These are phyloP conservation scores for Solenopsis invicta DNA, from an alignment of 1,140 invertebrate species.

Conservation along the genomic window DNA sequence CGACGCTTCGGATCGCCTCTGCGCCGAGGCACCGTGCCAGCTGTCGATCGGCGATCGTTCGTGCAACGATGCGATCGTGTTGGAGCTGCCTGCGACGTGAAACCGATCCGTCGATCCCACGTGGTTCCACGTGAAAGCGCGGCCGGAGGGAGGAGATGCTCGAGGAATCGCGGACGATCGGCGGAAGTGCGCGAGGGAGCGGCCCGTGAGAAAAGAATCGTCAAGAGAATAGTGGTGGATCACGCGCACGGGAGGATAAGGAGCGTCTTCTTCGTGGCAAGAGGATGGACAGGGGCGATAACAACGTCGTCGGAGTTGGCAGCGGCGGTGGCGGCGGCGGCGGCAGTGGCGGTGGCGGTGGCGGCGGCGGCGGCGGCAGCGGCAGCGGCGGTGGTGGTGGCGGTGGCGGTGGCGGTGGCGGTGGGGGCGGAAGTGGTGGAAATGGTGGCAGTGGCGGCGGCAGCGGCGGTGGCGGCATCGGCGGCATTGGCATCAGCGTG, in stretches of 20 bases:
- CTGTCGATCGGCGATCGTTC: constrained; percentile 2
- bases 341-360: constrained; percentile 16
- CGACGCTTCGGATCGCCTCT: not conserved
- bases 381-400: constrained; percentile 24
- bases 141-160: constrained; percentile 29
- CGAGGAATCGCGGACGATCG: constrained; percentile 6
- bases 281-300: constrained; percentile 82
- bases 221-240: constrained; percentile 10
- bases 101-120: not conserved
- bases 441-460: constrained; percentile 21
- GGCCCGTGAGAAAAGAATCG: constrained; percentile 54
- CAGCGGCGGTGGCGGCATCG: constrained; percentile 12
- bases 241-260: constrained; percentile 9
- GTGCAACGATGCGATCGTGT: constrained; percentile 33
- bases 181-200: constrained; percentile 55
- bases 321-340: constrained; percentile 28
- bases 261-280: constrained; percentile 35
- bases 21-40: not conserved
- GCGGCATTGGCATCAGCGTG: constrained; percentile 31
- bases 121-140: constrained; percentile 9
- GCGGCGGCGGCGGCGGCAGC: constrained; percentile 31
- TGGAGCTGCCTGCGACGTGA: constrained; percentile 1
- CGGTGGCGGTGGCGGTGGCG: constrained; percentile 32
- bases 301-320: constrained; percentile 56
- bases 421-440: constrained; percentile 23